Percentiles rank a stretch among this genome's conserved stretches.
Conservation (phyloP, 2,113 vertebrate genomes). For the Aspiorhynchus laticeps region DNA sequence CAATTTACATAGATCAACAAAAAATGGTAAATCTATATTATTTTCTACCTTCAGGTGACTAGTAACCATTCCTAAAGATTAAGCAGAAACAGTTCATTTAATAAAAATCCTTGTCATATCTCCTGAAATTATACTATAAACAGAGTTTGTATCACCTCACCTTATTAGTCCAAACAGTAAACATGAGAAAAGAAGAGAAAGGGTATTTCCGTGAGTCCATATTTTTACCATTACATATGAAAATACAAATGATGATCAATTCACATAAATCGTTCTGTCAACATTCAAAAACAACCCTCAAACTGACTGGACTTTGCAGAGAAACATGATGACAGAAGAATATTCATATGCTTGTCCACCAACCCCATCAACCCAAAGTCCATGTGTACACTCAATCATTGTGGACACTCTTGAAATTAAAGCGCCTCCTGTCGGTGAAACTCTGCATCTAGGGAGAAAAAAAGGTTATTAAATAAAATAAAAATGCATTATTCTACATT, state of each 20-base stretch:
- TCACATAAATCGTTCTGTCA: too few species aligned
- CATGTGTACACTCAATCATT: too few species aligned
- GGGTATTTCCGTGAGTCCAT: background rate
- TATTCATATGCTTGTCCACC: too few species aligned
- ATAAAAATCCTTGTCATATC: background rate
- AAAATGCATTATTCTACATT: background rate
- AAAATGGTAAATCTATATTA: background rate
- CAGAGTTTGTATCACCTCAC: background rate
- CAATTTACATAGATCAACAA: constrained; percentile 6
- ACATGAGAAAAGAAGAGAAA: background rate
- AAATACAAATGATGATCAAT: too few species aligned
- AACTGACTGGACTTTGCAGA: too few species aligned
- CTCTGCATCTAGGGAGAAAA: too few species aligned
- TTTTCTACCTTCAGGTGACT: background rate
- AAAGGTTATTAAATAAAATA: constrained; percentile 9
- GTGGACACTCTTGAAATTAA: too few species aligned
- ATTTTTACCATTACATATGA: too few species aligned
- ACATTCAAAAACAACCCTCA: too few species aligned
- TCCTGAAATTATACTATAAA: background rate
- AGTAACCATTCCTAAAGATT: background rate
- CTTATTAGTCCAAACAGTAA: background rate
- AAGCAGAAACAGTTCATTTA: background rate
- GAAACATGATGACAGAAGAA: too few species aligned
- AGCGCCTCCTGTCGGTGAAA: too few species aligned
- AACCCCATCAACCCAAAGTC: too few species aligned